Evolutionary conservation across 2,797 vertebrate genomes (phyloP), one percentile per base, ranked within the genome.

Genomic region (Helostoma temminkii): DNA sequence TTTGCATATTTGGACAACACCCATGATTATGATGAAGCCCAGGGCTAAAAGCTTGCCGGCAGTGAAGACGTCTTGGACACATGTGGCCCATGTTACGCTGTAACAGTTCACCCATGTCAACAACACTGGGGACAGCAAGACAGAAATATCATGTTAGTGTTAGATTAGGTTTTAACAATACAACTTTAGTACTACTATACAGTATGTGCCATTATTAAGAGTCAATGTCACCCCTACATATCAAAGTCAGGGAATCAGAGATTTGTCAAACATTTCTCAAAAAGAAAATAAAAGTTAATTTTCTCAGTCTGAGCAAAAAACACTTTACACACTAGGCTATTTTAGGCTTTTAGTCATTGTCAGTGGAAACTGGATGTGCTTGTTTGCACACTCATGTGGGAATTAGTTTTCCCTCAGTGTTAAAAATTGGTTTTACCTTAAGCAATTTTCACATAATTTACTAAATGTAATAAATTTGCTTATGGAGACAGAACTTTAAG

Each of bases 81-180:
- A 88, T 0, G 94, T 95, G 28, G 95, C 95, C 95, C 93, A 96
- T 41, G 94, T 93, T 53, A 96, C 95, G 22, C 94, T 96, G 90
- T 88, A 56, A 76, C 95, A 96, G 86, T 95, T 96, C 82, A 96
- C 92, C 95, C 95, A 96, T 0, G 95, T 96, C 80, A 96, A 81
- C 54, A 96, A 74, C 87, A 95, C 95, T 95, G 39, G 28, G 15
- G 37, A 48, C 64, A 59, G 32, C 1, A 21, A 54, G 26, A 70
- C 16, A 63, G 18, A 18, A 49, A 18, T 2, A 34, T 42, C 3
- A 41, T 9, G 4, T 16, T 14, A 36, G 18, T 19, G 36, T 37
- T 37, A 12, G 12, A 11, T 42, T 24, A 28, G 2, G n/a, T 15
- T 12, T n/a, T n/a, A n/a, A n/a, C n/a, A n/a, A n/a, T n/a, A n/a